Conservation (phyloP, 1,140 invertebrate species). For the Rhyacophila brunnea region DNA sequence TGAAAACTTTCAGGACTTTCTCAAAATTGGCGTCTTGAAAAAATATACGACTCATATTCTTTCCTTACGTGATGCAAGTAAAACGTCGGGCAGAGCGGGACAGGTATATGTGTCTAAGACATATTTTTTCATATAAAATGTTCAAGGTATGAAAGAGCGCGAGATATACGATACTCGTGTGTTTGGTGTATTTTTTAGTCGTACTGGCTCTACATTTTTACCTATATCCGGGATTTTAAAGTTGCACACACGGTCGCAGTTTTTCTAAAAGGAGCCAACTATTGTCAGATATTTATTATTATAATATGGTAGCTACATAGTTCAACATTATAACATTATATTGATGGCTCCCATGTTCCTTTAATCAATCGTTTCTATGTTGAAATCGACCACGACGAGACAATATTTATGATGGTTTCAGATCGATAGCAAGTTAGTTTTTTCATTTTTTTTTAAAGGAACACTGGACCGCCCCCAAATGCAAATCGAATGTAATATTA, state of each 20-base stretch:
- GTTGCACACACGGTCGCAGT: not conserved
- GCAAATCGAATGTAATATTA: too few relatives aligned
- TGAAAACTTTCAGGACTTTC: not conserved
- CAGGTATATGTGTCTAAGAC: not conserved
- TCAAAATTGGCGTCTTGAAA: not conserved
- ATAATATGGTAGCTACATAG: too few relatives aligned
- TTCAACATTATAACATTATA: too few relatives aligned
- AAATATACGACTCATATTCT: conserved; percentile 6
- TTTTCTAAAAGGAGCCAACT: not conserved
- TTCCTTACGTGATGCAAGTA: conserved; percentile 1
- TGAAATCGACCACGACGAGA: too few relatives aligned
- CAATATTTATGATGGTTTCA: too few relatives aligned
- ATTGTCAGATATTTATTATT: too few relatives aligned
- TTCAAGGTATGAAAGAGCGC: conserved; percentile 6
- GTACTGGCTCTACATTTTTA: conserved; percentile 10
- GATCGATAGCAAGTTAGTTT: too few relatives aligned
- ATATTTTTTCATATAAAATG: conserved; percentile 31
- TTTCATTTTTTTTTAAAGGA: too few relatives aligned
- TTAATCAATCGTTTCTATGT: too few relatives aligned
- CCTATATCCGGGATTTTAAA: conserved; percentile 28
- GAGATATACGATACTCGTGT: conserved; percentile 1
- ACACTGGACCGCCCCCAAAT: too few relatives aligned
- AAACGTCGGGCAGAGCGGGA: not conserved
- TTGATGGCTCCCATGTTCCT: too few relatives aligned
- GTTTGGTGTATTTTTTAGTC: conserved; percentile 8